A percentile compares a stretch with the other conserved stretches of the same genome.
Conservation (phyloP, 2,888 invertebrate genomes). For the Lochmaea capreae region DNA sequence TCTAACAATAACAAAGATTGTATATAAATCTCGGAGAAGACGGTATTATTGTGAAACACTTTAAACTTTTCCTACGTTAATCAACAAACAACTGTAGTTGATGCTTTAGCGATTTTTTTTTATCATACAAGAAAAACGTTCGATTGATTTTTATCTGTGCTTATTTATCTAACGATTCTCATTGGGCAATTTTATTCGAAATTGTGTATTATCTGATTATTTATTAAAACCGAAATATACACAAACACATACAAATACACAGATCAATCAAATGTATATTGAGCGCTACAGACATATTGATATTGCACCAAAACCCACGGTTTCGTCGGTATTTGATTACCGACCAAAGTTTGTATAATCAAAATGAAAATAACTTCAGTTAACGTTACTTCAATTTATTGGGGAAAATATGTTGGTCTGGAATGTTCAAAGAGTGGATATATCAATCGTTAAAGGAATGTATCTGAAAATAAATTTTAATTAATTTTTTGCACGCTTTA, state of each 20-base stretch:
- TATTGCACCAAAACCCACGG: not conserved
- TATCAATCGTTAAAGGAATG: not conserved
- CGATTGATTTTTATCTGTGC: no score
- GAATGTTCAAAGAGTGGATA: not conserved
- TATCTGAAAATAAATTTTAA: no score
- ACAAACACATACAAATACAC: not conserved
- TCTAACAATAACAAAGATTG: slow-evolving; percentile 34
- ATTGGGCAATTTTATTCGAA: slow-evolving; percentile 2
- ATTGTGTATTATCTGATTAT: slow-evolving; percentile 9
- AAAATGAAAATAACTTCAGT: slow-evolving; percentile 9
- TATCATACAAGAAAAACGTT: no score
- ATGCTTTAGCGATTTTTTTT: not conserved
- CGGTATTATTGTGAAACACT: slow-evolving; percentile 35
- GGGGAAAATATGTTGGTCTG: not conserved
- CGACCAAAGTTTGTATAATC: slow-evolving; percentile 13
- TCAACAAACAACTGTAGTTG: slow-evolving; percentile 13
- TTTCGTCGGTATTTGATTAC: slow-evolving; percentile 7
- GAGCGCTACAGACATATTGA: slow-evolving; percentile 2
- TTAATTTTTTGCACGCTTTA: no score
- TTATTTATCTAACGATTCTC: not conserved
- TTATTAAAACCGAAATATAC: slow-evolving; percentile 16
- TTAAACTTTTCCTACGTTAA: slow-evolving; percentile 21
- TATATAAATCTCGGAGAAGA: slow-evolving; percentile 26
- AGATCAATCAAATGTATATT: not conserved
- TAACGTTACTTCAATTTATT: not conserved